A percentile compares a stretch with the other conserved stretches of the same genome.
Conservation (phyloP, 2,888 invertebrate genomes). For the Drosophila rubida region DNA sequence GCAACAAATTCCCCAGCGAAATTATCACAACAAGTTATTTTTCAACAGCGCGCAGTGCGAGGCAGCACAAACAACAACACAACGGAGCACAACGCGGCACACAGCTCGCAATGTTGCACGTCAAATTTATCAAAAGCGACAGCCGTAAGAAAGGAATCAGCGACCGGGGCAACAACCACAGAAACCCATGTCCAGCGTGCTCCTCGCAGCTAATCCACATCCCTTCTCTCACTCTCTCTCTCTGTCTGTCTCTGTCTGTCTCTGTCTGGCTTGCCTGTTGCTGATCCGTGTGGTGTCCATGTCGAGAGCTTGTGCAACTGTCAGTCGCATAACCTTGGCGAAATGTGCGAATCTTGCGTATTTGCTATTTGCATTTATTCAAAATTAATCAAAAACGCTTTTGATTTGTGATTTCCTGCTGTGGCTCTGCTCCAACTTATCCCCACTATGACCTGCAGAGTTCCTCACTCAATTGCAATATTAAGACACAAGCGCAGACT, state of each 20-base stretch:
- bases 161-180: neutral
- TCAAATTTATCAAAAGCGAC: constrained; percentile 77
- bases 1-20: constrained; percentile 69
- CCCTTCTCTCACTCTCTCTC: neutral
- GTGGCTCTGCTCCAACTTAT: constrained; percentile 40
- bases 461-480: constrained; percentile 10
- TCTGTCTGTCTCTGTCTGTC: no score
- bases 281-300: constrained; percentile 11
- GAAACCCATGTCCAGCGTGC: constrained; percentile 5
- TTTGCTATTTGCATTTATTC: constrained; percentile 77
- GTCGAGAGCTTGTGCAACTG: constrained; percentile 50
- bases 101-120: constrained; percentile 44
- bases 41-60: constrained; percentile 41
- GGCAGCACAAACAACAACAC: constrained; percentile 9
- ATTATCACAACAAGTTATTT: constrained; percentile 79
- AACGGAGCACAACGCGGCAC: constrained; percentile 37
- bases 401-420: constrained; percentile 84
- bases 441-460: constrained; percentile 11
- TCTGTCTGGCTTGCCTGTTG: no score
- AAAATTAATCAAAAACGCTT: constrained; percentile 83
- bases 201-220: constrained; percentile 6
- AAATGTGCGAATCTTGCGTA: constrained; percentile 47
- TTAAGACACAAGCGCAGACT: neutral
- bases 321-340: constrained; percentile 67
- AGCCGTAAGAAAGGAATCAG: constrained; percentile 68